Evolutionary conservation across 35 echinoderm and acorn worm genomes (phyloP).

Genomic region (Ophioderma brevispina): DNA sequence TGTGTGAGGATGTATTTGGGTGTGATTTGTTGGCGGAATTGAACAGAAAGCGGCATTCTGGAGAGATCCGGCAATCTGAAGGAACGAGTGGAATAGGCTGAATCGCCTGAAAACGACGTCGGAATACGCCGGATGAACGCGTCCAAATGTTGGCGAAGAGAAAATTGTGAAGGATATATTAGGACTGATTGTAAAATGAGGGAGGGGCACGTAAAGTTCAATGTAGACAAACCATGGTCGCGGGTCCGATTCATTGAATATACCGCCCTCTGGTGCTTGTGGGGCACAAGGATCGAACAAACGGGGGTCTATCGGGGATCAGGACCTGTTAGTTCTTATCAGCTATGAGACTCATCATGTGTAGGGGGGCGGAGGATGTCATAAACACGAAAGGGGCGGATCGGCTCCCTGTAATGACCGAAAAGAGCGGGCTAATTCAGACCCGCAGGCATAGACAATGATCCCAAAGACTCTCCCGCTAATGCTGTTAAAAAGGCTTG

Average conservation of each 20-base stretch:
- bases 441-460: neutral
- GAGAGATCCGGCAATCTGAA: neutral
- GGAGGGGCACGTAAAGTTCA: too few relatives aligned
- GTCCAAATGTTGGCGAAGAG: neutral
- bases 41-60: neutral
- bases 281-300: neutral
- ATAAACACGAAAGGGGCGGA: constrained; percentile 34
- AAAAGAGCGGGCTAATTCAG: neutral
- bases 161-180: neutral
- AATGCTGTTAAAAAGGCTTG: neutral
- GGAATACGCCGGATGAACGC: neutral
- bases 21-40: neutral
- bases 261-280: neutral
- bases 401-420: neutral
- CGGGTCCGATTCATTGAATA: neutral
- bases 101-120: neutral
- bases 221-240: neutral
- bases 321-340: constrained; percentile 4
- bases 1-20: constrained; percentile 16
- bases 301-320: neutral
- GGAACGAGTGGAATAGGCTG: neutral
- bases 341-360: constrained; percentile 37
- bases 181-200: neutral
- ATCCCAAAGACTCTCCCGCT: neutral
- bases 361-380: constrained; percentile 58